These are phyloP conservation scores for Notolepis coatsorum DNA, from an alignment of 2,797 vertebrate species.

Conservation along the genomic window DNA sequence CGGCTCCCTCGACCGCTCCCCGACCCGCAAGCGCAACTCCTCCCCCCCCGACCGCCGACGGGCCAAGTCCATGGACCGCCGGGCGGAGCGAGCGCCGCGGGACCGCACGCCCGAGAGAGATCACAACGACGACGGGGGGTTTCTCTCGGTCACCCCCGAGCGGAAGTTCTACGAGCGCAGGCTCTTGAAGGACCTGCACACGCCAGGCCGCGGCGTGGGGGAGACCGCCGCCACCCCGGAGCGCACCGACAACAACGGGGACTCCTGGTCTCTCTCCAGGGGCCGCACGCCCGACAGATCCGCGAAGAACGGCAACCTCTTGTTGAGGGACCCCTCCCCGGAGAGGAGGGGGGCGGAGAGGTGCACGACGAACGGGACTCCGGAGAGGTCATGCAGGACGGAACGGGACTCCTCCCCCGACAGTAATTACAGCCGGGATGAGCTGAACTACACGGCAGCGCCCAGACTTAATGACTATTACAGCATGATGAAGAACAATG, in stretches of 20 bases:
- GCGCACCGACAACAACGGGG: slow-evolving; percentile 63
- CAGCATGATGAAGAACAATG: slow-evolving; percentile 81
- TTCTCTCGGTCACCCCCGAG: slow-evolving; percentile 77
- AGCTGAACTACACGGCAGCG: slow-evolving; percentile 74
- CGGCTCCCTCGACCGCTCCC: slow-evolving; percentile 91
- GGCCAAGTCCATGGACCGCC: slow-evolving; percentile 85
- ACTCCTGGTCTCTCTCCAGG: slow-evolving; percentile 63
- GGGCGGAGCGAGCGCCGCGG: slow-evolving; percentile 73
- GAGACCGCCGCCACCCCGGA: slow-evolving; percentile 71
- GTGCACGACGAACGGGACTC: slow-evolving; percentile 69
- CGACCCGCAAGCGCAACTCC: slow-evolving; percentile 78
- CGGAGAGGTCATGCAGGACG: slow-evolving; percentile 68
- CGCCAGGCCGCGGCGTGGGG: slow-evolving; percentile 55
- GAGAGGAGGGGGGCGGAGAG: slow-evolving; percentile 81
- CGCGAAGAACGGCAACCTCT: slow-evolving; percentile 79
- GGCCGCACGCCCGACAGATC: slow-evolving; percentile 83
- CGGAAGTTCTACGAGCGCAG: slow-evolving; percentile 67
- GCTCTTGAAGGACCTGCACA: slow-evolving; percentile 71
- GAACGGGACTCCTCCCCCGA: slow-evolving; percentile 81
- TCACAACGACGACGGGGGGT: slow-evolving; percentile 77
- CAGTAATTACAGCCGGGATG: slow-evolving; percentile 81
- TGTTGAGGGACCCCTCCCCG: slow-evolving; percentile 84
- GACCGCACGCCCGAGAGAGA: slow-evolving; percentile 88
- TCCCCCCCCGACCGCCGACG: slow-evolving; percentile 88
- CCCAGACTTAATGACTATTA: slow-evolving; percentile 88